These are phyloP conservation scores for Lineus longissimus DNA, from an alignment of 1,140 invertebrate genomes.

Conservation along the genomic window DNA sequence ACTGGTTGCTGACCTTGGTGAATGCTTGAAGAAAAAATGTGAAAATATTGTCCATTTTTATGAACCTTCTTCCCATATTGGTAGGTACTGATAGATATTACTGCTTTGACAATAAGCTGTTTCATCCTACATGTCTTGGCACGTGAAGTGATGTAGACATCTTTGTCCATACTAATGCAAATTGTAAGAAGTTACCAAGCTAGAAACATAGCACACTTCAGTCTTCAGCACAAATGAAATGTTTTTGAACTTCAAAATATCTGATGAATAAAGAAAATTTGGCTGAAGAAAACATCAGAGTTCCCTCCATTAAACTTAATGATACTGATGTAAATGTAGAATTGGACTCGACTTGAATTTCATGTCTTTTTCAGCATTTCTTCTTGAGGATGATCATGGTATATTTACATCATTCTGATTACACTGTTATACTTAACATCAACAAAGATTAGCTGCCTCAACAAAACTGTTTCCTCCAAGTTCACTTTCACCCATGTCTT, in stretches of 20 bases:
- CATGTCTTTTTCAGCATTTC: not conserved
- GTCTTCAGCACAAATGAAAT: no score
- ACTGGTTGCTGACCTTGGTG: conserved; percentile 39
- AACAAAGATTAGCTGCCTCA: no score
- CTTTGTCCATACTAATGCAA: no score
- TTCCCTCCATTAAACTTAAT: conserved; percentile 14
- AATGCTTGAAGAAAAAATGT: conserved; percentile 35
- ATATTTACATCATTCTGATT: not conserved
- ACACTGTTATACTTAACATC: no score
- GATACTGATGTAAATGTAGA: conserved; percentile 13
- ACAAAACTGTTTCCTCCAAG: no score
- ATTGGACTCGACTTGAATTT: not conserved
- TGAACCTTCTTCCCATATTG: conserved; percentile 22
- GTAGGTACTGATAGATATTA: conserved; percentile 12
- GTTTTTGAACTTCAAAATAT: no score
- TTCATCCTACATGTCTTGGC: no score
- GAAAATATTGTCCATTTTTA: conserved; percentile 34
- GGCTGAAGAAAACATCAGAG: not conserved
- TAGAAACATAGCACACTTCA: no score
- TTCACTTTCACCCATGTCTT: no score
- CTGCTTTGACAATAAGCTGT: not conserved
- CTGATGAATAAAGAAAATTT: no score
- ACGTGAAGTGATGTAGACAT: no score
- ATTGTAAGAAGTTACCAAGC: no score
- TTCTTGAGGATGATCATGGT: not conserved